A percentile compares a stretch with the other conserved stretches of the same genome.
Evolutionary conservation across 2,888 invertebrate species (phyloP).

Genomic region (Latrodectus hesperus): DNA sequence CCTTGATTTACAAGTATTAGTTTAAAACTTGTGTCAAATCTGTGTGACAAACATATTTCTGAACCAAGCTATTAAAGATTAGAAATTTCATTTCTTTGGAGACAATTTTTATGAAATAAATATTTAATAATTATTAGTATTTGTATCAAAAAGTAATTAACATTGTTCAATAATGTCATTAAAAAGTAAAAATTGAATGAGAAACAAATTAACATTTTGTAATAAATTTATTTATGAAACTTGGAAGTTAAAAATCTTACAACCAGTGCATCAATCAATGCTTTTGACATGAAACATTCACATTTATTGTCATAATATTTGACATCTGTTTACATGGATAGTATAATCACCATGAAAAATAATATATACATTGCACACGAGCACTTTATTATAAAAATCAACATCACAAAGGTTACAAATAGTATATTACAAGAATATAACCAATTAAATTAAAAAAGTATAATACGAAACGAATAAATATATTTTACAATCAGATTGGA

Average conservation of each 20-base stretch:
- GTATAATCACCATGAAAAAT: not conserved
- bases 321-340: not conserved
- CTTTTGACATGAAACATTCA: not conserved
- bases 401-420: not conserved
- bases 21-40: too few relatives aligned
- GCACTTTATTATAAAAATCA: not conserved
- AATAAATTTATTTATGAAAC: slow-evolving; percentile 46
- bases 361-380: not conserved
- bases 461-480: too few relatives aligned
- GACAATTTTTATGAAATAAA: too few relatives aligned
- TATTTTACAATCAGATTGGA: too few relatives aligned
- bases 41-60: too few relatives aligned
- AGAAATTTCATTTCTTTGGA: too few relatives aligned
- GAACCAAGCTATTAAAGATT: too few relatives aligned
- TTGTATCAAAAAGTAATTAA: too few relatives aligned
- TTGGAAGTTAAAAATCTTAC: slow-evolving; percentile 50
- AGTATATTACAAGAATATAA: not conserved
- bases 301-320: not conserved
- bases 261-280: slow-evolving; percentile 27
- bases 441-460: not conserved
- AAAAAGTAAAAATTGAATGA: too few relatives aligned
- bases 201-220: not conserved
- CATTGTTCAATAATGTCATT: too few relatives aligned
- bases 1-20: too few relatives aligned
- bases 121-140: too few relatives aligned